These are phyloP conservation scores for Castor canadensis DNA, from an alignment of 2,113 vertebrate species.

Conservation along the genomic window DNA sequence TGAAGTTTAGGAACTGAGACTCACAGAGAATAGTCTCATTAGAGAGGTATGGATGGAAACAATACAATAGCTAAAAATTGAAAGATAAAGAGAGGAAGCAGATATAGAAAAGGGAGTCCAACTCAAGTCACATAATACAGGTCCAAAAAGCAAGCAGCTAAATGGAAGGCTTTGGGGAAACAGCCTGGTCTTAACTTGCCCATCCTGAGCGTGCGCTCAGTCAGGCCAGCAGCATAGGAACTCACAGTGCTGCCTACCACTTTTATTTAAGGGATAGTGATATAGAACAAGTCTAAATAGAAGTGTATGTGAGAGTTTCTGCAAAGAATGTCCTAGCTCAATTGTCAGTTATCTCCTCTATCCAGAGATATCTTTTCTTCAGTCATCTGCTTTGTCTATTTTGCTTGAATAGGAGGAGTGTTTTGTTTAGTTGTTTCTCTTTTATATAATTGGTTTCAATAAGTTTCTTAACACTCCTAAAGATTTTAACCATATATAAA, in stretches of 20 bases:
- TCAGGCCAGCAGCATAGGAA: background rate
- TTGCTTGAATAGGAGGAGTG: background rate
- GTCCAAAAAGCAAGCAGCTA: background rate
- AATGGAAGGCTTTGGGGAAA: background rate
- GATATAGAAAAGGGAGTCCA: background rate
- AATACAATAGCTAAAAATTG: background rate
- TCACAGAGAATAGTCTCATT: background rate
- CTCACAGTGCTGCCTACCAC: background rate
- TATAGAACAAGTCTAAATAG: background rate
- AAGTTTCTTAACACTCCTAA: slow-evolving; percentile 40
- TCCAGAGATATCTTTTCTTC: background rate
- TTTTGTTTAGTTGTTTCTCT: slow-evolving; percentile 19
- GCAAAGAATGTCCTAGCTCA: background rate
- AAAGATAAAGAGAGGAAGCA: background rate
- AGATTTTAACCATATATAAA: slow-evolving; percentile 49
- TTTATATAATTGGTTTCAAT: slow-evolving; percentile 36
- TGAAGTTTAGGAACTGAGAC: background rate
- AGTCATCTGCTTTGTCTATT: slow-evolving; percentile 40
- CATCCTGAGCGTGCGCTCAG: background rate
- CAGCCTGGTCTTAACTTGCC: background rate
- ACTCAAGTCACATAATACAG: background rate
- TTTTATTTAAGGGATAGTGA: background rate
- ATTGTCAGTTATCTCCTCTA: background rate
- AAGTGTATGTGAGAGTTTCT: background rate
- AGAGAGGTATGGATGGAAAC: background rate